These are phyloP conservation scores for Polia nebulosa DNA, from an alignment of 2,888 invertebrate species.

Conservation along the genomic window DNA sequence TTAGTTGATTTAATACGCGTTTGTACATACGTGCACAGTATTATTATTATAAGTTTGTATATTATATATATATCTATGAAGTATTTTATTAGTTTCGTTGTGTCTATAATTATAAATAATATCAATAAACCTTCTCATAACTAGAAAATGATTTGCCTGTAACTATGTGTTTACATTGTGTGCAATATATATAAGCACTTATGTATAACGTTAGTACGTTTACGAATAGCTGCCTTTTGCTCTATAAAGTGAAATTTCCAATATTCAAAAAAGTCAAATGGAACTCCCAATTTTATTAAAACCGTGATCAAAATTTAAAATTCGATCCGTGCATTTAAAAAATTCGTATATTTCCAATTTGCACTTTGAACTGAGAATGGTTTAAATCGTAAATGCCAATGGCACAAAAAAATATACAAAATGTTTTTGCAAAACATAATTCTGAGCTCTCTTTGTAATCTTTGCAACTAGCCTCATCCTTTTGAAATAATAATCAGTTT, in stretches of 20 bases:
- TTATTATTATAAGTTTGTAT: too few species aligned
- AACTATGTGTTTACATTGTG: too few species aligned
- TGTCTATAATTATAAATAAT: too few species aligned
- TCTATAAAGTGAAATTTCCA: background rate
- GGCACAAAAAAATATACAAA: constrained; percentile 40
- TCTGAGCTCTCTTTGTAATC: constrained; percentile 13
- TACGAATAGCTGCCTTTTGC: background rate
- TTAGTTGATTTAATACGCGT: too few species aligned
- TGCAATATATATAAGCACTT: too few species aligned
- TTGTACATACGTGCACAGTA: too few species aligned
- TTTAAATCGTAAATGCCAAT: constrained; percentile 39
- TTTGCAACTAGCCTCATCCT: constrained; percentile 11
- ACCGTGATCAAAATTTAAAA: constrained; percentile 39
- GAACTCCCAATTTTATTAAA: constrained; percentile 24
- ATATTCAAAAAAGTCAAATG: constrained; percentile 1
- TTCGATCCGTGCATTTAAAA: constrained; percentile 13
- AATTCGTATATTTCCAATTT: constrained; percentile 28
- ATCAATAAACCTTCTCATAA: too few species aligned
- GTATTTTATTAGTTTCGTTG: too few species aligned
- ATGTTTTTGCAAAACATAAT: constrained; percentile 35
- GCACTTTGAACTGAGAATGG: constrained; percentile 12
- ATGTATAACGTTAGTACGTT: background rate
- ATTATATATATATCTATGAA: too few species aligned
- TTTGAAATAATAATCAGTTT: constrained; percentile 47
- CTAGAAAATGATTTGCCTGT: too few species aligned